A percentile compares a stretch with the other conserved stretches of the same genome.
phyloP scores from a whole-genome alignment of 2,113 vertebrate species.

The Bothrops jararaca region DNA sequence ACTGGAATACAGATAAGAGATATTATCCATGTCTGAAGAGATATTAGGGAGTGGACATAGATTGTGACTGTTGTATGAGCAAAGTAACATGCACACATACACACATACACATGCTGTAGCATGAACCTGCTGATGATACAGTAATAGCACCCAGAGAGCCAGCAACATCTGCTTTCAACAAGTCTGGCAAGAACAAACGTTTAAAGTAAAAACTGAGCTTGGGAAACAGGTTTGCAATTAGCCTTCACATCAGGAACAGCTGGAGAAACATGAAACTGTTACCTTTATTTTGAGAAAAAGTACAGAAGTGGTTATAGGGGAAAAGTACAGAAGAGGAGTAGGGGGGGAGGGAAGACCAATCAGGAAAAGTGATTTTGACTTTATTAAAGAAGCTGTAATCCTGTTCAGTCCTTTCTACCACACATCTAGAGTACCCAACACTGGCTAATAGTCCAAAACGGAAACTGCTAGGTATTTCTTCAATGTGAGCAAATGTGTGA shows the following conservation, averaged over 20 bases:
- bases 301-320: neutral
- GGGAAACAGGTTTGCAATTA: neutral
- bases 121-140: neutral
- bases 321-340: neutral
- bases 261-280: neutral
- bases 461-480: neutral
- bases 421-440: neutral
- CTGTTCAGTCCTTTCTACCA: neutral
- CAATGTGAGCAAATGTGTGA: neutral
- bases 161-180: neutral
- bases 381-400: neutral
- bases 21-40: neutral
- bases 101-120: neutral
- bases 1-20: neutral
- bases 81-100: neutral
- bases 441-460: neutral
- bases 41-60: neutral
- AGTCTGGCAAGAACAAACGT: neutral
- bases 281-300: neutral
- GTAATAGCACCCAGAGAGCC: neutral
- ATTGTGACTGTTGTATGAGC: neutral
- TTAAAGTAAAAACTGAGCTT: neutral
- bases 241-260: slow-evolving; percentile 1
- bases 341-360: neutral
- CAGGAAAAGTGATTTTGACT: neutral